These are phyloP conservation scores for Colistium nudipinnis DNA, from an alignment of 2,113 vertebrate genomes.

Conservation along the genomic window DNA sequence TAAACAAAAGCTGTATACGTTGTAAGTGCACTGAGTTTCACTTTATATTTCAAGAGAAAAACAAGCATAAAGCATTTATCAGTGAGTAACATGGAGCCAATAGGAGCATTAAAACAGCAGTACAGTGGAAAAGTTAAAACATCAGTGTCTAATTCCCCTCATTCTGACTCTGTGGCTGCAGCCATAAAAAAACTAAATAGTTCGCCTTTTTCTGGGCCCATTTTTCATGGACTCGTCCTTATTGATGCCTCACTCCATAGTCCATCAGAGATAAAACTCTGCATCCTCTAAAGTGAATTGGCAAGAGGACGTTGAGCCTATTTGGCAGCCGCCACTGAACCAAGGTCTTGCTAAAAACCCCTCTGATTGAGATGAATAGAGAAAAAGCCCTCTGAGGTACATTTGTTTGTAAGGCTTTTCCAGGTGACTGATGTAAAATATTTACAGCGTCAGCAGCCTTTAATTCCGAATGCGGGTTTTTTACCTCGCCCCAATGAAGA, in stretches of 20 bases:
- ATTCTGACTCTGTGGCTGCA: slow-evolving; percentile 14
- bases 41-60: background rate
- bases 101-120: background rate
- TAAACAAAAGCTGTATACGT: no score
- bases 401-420: slow-evolving; percentile 73
- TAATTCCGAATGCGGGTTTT: slow-evolving; percentile 69
- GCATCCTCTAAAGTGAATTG: slow-evolving; percentile 72
- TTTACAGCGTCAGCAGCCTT: slow-evolving; percentile 70
- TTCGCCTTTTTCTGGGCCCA: slow-evolving; percentile 26
- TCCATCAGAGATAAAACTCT: slow-evolving; percentile 61
- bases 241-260: slow-evolving; percentile 42
- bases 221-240: slow-evolving; percentile 57
- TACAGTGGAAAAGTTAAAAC: background rate
- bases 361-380: slow-evolving; percentile 74
- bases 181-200: slow-evolving; percentile 25
- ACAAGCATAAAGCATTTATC: background rate
- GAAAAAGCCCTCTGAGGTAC: slow-evolving; percentile 58
- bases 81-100: background rate
- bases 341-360: slow-evolving; percentile 71
- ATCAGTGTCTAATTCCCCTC: background rate
- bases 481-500: slow-evolving; percentile 63
- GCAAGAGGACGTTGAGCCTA: slow-evolving; percentile 54
- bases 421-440: slow-evolving; percentile 78
- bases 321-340: slow-evolving; percentile 63
- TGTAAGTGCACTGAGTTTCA: no score